phyloP scores from a whole-genome alignment of 2,888 invertebrate species.

The Branchellion lobata region DNA sequence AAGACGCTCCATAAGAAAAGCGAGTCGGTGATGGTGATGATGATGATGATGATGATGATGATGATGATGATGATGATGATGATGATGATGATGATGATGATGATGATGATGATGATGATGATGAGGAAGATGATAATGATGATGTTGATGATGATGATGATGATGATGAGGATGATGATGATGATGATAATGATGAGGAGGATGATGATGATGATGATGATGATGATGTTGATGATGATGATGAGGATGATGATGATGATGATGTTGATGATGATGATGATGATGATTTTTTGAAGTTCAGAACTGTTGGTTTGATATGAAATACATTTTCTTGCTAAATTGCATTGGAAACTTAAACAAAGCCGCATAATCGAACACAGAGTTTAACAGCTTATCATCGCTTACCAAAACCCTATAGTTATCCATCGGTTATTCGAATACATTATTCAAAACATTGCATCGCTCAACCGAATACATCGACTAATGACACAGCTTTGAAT shows the following conservation, averaged over 20 bases:
- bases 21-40: slow-evolving; percentile 18
- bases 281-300: not conserved
- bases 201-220: not conserved
- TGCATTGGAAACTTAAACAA: too few species aligned
- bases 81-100: slow-evolving; percentile 31
- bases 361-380: too few species aligned
- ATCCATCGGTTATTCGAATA: too few species aligned
- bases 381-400: too few species aligned
- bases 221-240: slow-evolving; percentile 18
- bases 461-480: too few species aligned
- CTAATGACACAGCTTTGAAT: too few species aligned
- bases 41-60: slow-evolving; percentile 23
- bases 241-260: slow-evolving; percentile 10
- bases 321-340: not conserved
- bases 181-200: not conserved
- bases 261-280: slow-evolving; percentile 14
- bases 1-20: too few species aligned
- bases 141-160: not conserved
- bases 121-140: not conserved
- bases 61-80: slow-evolving; percentile 31
- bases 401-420: too few species aligned
- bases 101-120: slow-evolving; percentile 16
- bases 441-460: too few species aligned
- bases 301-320: not conserved
- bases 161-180: not conserved